Evolutionary conservation across 1,140 invertebrate species (phyloP), one percentile per base, ranked within the genome.

Genomic region (Calephelis nemesis): DNA sequence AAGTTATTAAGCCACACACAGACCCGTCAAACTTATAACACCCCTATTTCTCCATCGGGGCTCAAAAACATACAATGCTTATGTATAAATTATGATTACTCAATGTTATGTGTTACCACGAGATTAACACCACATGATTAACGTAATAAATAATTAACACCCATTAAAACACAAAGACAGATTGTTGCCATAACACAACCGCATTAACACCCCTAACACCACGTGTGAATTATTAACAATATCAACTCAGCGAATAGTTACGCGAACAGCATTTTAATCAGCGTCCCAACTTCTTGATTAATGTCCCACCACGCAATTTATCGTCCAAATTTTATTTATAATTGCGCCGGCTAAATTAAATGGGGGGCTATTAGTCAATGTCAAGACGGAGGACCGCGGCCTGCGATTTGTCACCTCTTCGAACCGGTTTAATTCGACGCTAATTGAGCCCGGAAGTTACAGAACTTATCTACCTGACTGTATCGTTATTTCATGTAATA

Each of bases 231-330:
- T 88, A 91, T 87, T 81, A 85, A 88, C 87, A 85, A 83, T 88
- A 89, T 88, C 82, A 84, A 90, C 80, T 83, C 77, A 73, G 77
- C 83, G 79, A 92, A 92, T 92, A 92, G 88, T 92, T 92, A 69
- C 83, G 74, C 78, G 83, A 92, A 92, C 88, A 84, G 89, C 84
- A 86, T 92, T 92, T 92, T 92, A 92, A 92, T 92, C 91, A 92
- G 90, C 90, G 92, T 92, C 92, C 84, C 85, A 92, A 92, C 88
- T 92, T 92, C 88, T 91, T 92, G 92, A 92, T 92, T 92, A 92
- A 92, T 92, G 89, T 82, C 71, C 82, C 77, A 76, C 82, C 74
- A 78, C 71, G 77, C 77, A 91, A 90, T 91, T 91, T 91, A 91
- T 91, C 78, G 89, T 85, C 78, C 78, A 90, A 91, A 89, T 90